phyloP scores from a whole-genome alignment of 2,113 vertebrate genomes.

The Hippotragus niger region DNA sequence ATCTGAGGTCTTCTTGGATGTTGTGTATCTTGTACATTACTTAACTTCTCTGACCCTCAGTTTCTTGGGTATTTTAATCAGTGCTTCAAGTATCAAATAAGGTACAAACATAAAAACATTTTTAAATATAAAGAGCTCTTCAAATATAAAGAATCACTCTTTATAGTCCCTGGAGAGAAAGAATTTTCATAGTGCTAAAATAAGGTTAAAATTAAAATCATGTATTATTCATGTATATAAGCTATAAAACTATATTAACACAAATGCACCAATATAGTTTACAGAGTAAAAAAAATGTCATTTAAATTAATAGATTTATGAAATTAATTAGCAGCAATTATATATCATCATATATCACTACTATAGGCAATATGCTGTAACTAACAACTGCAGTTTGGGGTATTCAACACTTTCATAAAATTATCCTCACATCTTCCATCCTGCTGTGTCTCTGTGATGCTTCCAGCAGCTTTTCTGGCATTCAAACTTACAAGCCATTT shows the following conservation, averaged over 20 bases:
- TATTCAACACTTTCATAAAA: slow-evolving; percentile 36
- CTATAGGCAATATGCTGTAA: slow-evolving; percentile 9
- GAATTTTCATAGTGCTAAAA: slow-evolving; percentile 14
- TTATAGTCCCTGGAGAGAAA: not conserved
- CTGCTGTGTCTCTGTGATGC: not conserved
- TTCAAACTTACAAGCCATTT: not conserved
- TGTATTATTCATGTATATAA: slow-evolving; percentile 46
- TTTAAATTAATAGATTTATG: slow-evolving; percentile 49
- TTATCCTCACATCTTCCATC: not conserved
- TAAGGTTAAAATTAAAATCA: slow-evolving; percentile 54
- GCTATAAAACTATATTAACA: slow-evolving; percentile 34
- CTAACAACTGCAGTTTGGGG: not conserved
- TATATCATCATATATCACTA: not conserved
- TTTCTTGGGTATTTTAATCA: not conserved
- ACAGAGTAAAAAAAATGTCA: not conserved
- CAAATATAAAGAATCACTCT: not conserved
- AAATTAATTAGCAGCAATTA: slow-evolving; percentile 51
- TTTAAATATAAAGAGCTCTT: not conserved
- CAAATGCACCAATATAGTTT: not conserved
- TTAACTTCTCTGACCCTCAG: not conserved
- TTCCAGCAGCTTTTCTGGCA: not conserved
- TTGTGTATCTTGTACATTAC: not conserved
- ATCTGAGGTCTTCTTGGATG: not conserved
- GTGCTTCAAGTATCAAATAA: not conserved
- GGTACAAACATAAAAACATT: not conserved